A percentile compares a stretch with the other conserved stretches of the same genome.
Conservation (phyloP, 2,888 invertebrate species). For the Gymnocheta viridis region DNA sequence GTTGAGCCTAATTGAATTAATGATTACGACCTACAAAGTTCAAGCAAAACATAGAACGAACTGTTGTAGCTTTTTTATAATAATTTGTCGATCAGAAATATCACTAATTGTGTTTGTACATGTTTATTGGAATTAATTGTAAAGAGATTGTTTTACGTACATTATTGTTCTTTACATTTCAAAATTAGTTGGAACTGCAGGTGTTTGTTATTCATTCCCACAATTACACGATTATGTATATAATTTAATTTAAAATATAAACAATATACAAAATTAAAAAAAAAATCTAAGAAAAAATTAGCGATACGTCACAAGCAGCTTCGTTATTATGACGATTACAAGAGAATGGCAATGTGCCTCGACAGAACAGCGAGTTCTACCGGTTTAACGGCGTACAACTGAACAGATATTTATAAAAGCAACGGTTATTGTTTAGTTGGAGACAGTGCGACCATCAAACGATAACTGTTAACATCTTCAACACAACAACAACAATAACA, state of each 20-base stretch:
- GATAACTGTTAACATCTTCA: conserved; percentile 56
- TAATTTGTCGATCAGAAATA: conserved; percentile 27
- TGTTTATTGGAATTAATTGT: conserved; percentile 34
- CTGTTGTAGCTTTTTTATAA: not conserved
- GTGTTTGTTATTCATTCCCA: conserved; percentile 69
- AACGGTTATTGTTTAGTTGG: conserved; percentile 70
- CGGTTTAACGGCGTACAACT: conserved; percentile 49
- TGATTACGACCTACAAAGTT: conserved; percentile 17
- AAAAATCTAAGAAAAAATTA: conserved; percentile 15
- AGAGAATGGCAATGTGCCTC: conserved; percentile 62
- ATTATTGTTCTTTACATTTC: conserved; percentile 41
- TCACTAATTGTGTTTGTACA: conserved; percentile 28
- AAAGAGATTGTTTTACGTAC: conserved; percentile 24
- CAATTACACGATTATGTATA: conserved; percentile 58
- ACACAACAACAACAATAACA: conserved; percentile 7
- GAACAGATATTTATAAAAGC: conserved; percentile 77
- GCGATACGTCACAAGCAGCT: conserved; percentile 42
- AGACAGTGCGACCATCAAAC: conserved; percentile 47
- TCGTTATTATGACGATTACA: conserved; percentile 39
- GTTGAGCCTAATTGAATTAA: conserved; percentile 33
- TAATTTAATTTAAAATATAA: conserved; percentile 30
- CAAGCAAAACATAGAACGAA: not conserved
- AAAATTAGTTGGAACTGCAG: conserved; percentile 61
- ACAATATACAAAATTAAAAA: conserved; percentile 9
- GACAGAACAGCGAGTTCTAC: conserved; percentile 60